phyloP scores from a whole-genome alignment of 2,888 invertebrate genomes.

The Eupithecia insigniata region DNA sequence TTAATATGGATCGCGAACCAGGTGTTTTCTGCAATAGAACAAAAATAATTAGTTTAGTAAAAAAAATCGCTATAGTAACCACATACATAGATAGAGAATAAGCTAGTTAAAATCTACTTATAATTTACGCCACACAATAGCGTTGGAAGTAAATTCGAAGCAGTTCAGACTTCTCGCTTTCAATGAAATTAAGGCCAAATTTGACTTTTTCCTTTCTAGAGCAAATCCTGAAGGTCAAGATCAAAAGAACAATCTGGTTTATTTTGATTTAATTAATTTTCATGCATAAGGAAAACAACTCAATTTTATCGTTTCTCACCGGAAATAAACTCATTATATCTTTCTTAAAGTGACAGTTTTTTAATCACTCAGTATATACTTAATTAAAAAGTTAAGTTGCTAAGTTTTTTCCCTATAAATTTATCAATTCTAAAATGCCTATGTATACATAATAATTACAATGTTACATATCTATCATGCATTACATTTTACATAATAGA shows the following conservation, averaged over 20 bases:
- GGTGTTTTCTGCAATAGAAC: not conserved
- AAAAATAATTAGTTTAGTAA: too few species aligned
- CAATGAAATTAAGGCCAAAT: conserved; percentile 17
- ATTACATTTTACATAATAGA: not conserved
- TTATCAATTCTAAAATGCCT: not conserved
- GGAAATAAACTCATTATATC: not conserved
- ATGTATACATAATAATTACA: not conserved
- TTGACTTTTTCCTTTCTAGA: conserved; percentile 28
- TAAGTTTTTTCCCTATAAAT: not conserved
- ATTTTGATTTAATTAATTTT: conserved; percentile 3
- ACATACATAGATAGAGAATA: not conserved
- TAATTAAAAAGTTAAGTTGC: not conserved
- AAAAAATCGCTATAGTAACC: not conserved
- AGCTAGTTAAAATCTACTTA: not conserved
- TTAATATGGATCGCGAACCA: not conserved
- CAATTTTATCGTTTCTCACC: not conserved
- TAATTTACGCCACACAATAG: not conserved
- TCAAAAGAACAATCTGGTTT: conserved; percentile 1
- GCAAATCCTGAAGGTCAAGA: conserved; percentile 26
- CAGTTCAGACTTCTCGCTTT: conserved; percentile 22
- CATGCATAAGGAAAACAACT: not conserved
- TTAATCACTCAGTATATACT: not conserved
- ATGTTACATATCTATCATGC: not conserved
- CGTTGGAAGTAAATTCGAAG: not conserved
- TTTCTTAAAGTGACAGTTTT: not conserved